Percentiles rank a stretch among this genome's conserved stretches.
Conservation (phyloP, 2,797 vertebrate genomes). For the Pelochelys cantorii region DNA sequence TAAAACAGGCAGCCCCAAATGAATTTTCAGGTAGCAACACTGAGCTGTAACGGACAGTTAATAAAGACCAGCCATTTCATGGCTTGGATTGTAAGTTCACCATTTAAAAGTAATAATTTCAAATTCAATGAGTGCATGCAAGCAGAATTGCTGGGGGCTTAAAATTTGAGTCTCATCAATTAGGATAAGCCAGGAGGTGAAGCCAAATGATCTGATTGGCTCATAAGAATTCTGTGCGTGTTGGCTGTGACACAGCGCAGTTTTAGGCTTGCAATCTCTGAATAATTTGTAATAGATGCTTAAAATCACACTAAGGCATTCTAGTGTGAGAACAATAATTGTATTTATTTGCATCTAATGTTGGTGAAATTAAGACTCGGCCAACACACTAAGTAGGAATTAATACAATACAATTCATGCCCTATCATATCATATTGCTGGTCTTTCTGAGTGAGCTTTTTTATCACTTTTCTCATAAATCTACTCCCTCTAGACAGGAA, state of each 20-base stretch:
- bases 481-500: constrained; percentile 18
- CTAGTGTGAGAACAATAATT: not conserved
- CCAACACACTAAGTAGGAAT: not conserved
- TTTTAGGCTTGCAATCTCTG: not conserved
- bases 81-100: not conserved
- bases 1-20: not conserved
- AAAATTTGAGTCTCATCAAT: accelerated
- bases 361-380: not conserved
- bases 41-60: not conserved
- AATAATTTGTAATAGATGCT: not conserved
- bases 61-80: not conserved
- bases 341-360: constrained; percentile 24
- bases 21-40: not conserved
- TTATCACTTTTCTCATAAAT: not conserved
- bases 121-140: accelerated
- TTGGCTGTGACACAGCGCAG: not conserved
- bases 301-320: not conserved
- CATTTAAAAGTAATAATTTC: not conserved
- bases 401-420: not conserved
- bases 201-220: accelerated
- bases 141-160: accelerated
- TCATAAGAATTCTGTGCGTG: accelerated
- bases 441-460: not conserved
- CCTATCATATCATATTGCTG: constrained; percentile 11
- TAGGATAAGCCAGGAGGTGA: not conserved